Base-by-base conservation (phyloP, 2,797 vertebrate genomes). In the Gephyroberyx darwinii region DNA sequence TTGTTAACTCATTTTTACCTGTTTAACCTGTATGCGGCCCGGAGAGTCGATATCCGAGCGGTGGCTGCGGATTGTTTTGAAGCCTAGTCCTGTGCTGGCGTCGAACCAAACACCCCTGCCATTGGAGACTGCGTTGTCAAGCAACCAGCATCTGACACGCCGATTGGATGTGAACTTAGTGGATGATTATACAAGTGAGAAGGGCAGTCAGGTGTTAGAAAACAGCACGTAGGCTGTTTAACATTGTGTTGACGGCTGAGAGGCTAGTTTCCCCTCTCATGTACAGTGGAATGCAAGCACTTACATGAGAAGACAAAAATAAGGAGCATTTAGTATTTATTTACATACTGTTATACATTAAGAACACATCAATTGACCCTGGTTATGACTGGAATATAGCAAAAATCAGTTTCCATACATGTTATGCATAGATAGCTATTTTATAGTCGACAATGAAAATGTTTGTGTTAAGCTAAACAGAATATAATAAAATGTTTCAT, bases 41-140 rank as follows among this genome's bases (percentile, higher is more conserved):
- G 16, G 54, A 22, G 17, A 16, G 3, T 52, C 39, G 19, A 16
- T 9, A 59, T 78, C 77, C 51, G 71, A 57, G 12, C 50, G 33
- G 51, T 58, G 22, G 56, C 68, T 31, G 76, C 62, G 52, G 67
- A 6, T 39, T 78, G 59, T 81, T 90, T 90, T 88, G 3, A 92
- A 92, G 87, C 60, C 50, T n/a, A 54, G 17, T 65, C 52, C 60
- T 55, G 67, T 26, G 50, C 13, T n/a, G 66, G 69, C 67, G 1
- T 72, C 69, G 14, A 3, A 89, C 64, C 74, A 91, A 93, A 39
- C 81, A 5, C 10, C 30, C 1, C 47, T 52, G 56, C 89, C 75
- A 93, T 93, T 93, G 92, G 93, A 78, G 35, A 84, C 31, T 0
- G 12, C 30, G 91, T 93, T 80, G 91, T 65, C 74, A 70, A 52